Conservation (phyloP, 2,888 invertebrate genomes). For the Tortrix viridana region DNA sequence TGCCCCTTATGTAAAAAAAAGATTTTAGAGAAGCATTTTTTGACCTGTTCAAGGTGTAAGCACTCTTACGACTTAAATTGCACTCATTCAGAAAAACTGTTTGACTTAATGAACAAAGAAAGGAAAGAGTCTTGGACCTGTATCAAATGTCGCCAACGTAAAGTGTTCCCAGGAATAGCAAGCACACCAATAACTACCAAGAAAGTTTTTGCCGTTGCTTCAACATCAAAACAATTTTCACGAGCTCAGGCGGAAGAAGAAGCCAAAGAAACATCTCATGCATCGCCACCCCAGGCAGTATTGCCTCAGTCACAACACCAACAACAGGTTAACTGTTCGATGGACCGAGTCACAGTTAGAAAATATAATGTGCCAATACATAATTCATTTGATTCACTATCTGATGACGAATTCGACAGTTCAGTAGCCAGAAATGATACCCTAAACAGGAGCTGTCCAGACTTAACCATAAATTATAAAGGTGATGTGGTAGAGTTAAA, state of each 20-base stretch:
- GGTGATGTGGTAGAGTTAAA: neutral
- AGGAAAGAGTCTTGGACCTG: neutral
- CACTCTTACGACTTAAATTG: neutral
- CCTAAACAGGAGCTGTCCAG: neutral
- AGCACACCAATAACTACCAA: neutral
- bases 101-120: neutral
- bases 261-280: neutral
- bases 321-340: neutral
- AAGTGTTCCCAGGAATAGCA: neutral
- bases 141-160: neutral
- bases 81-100: neutral
- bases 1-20: too few species aligned
- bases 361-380: neutral
- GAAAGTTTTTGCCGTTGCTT: neutral
- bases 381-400: neutral
- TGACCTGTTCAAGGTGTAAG: too few species aligned
- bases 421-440: neutral
- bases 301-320: too few species aligned
- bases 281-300: neutral
- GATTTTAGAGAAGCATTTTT: too few species aligned
- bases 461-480: constrained; percentile 3
- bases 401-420: neutral
- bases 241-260: neutral
- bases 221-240: neutral
- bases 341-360: neutral